Evolutionary conservation across 1,140 invertebrate genomes (phyloP).

Genomic region (Drosophila bipectinata): DNA sequence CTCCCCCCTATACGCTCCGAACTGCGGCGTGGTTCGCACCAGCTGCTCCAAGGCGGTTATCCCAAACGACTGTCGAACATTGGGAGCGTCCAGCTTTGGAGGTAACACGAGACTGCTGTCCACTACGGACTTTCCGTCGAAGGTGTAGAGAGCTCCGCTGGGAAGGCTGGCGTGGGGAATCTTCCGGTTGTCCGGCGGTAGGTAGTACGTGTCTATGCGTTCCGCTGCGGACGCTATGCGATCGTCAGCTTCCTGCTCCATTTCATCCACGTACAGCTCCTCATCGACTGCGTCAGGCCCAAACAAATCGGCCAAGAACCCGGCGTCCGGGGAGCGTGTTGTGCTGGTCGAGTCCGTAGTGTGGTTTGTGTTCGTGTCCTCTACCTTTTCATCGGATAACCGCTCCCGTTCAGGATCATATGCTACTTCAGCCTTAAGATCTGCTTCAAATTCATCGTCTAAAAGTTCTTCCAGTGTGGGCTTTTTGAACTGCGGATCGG

Average conservation of each 20-base stretch:
- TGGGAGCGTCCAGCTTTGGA: conserved; percentile 84
- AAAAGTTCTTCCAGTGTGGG: conserved; percentile 79
- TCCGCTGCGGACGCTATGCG: conserved; percentile 89
- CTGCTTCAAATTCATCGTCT: conserved; percentile 12
- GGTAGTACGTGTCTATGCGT: conserved; percentile 88
- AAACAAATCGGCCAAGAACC: conserved; percentile 37
- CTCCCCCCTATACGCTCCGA: conserved; percentile 89
- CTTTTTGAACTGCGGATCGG: conserved; percentile 52
- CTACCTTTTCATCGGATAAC: not conserved
- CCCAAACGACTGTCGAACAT: conserved; percentile 84
- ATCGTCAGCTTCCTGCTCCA: conserved; percentile 83
- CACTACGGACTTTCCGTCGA: conserved; percentile 89
- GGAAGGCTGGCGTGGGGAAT: conserved; percentile 81
- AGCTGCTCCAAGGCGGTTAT: conserved; percentile 86
- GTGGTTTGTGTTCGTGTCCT: conserved; percentile 16
- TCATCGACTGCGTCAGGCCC: conserved; percentile 43
- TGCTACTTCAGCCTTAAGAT: conserved; percentile 13
- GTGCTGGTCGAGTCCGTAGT: not conserved
- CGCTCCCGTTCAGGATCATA: conserved; percentile 17
- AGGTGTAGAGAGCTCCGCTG: conserved; percentile 87
- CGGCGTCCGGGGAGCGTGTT: conserved; percentile 4
- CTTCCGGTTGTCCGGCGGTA: conserved; percentile 86
- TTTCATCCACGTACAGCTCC: conserved; percentile 47
- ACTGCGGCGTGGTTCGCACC: conserved; percentile 88
- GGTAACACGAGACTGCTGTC: conserved; percentile 87